Base-by-base conservation (phyloP, 37 sponge, comb jelly and placozoan genomes). In the Ephydatia muelleri region DNA sequence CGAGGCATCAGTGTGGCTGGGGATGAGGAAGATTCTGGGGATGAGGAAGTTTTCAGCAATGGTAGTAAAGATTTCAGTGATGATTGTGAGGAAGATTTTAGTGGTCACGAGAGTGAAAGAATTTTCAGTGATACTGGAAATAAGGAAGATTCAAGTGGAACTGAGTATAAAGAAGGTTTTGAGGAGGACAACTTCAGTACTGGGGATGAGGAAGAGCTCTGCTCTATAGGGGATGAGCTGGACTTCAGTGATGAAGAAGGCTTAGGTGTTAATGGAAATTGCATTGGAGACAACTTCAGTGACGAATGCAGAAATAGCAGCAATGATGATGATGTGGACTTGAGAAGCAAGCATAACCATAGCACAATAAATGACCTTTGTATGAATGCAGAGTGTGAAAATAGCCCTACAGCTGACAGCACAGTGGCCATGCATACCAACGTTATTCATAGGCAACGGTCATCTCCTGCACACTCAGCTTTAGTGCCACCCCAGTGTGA, bases 1-100 rank as follows among this genome's bases (percentile, higher is more conserved):
- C 57, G 25, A 29, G 57, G 57, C 72, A 36, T 31, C 21, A 64
- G 65, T 72, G 83, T 34, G 38, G 30, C 49, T 38, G 70, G 8
- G 48, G 72, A 72, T 22, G 82, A 83, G 32, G 80, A 79, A 28
- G 83, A 83, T 36, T 35, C 72, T 38, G 83, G 72, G 2, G 75
- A 72, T 11, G 83, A 67, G 43, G 83, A 83, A 39, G 19, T 19
- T 57, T 57, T 57, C 12, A 57, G 57, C 16, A 21, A 11, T 57
- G 57, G 19, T 57, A 21, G 57, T 14, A 74, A 83, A 27, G 83
- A 83, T 12, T 82, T 72, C 73, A 82, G 73, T 72, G 83, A 65
- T 30, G 72, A 49, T 83, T 73, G 57, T 72, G 74, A 83, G 43
- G 83, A 57, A 4, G 6, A 13, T 11, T 57, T 57, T 11, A 14